Conservation (phyloP, 2,888 invertebrate genomes). For the Ophioninae sp. region DNA sequence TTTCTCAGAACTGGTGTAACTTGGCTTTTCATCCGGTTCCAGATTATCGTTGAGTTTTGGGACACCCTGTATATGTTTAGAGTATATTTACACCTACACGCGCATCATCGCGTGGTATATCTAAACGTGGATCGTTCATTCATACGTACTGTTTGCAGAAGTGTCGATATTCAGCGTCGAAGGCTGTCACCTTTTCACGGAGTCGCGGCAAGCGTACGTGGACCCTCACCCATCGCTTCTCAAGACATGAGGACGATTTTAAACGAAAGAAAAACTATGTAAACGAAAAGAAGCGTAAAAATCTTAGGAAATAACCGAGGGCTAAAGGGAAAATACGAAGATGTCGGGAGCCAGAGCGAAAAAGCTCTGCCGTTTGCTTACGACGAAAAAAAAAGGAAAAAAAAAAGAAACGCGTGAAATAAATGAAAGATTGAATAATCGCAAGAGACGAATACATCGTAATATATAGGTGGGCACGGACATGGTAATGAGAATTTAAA, state of each 20-base stretch:
- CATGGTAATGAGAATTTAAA: slow-evolving; percentile 31
- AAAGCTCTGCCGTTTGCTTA: slow-evolving; percentile 7
- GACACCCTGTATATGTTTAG: no score
- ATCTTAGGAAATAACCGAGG: slow-evolving; percentile 55
- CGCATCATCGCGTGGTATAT: no score
- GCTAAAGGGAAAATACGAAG: slow-evolving; percentile 23
- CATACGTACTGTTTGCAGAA: slow-evolving; percentile 86
- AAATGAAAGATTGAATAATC: slow-evolving; percentile 37
- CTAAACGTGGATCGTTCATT: neutral
- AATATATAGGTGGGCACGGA: slow-evolving; percentile 19
- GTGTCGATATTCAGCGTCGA: slow-evolving; percentile 97
- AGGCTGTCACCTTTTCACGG: slow-evolving; percentile 92
- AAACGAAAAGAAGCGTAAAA: slow-evolving; percentile 40
- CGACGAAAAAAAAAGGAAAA: slow-evolving; percentile 4
- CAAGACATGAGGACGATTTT: slow-evolving; percentile 80
- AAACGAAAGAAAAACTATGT: slow-evolving; percentile 38
- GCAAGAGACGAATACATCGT: slow-evolving; percentile 30
- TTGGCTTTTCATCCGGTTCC: no score
- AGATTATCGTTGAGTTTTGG: no score
- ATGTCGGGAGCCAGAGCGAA: neutral
- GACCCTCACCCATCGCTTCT: slow-evolving; percentile 86
- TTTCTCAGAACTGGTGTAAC: no score
- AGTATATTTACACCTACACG: neutral
- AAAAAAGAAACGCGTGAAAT: slow-evolving; percentile 24
- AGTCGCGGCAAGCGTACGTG: slow-evolving; percentile 84